Conservation (phyloP, 1,140 invertebrate genomes). For the Diabrotica virgifera region DNA sequence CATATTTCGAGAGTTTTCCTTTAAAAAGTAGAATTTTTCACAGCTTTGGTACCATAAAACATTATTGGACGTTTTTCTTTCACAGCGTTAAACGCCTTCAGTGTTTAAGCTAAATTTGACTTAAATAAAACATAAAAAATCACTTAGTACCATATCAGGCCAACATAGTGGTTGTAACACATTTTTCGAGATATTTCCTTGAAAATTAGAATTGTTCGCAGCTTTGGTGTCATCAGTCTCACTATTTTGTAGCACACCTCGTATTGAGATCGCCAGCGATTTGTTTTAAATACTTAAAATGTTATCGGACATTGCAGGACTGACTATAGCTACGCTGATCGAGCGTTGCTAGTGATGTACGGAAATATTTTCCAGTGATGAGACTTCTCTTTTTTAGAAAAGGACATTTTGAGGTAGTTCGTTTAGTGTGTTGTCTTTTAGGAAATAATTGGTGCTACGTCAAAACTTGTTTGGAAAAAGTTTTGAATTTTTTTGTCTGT, state of each 20-base stretch:
- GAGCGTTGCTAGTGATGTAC: not conserved
- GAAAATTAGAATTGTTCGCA: not conserved
- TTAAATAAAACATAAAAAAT: no score
- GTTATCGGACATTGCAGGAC: not conserved
- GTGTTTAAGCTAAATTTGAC: no score
- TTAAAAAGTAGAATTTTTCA: no score
- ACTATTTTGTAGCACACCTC: no score
- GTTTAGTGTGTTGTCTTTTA: not conserved
- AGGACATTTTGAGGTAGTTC: not conserved
- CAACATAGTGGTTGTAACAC: no score
- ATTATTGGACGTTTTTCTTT: no score
- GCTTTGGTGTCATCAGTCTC: not conserved
- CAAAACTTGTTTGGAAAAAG: not conserved
- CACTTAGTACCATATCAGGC: no score
- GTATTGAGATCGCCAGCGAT: not conserved
- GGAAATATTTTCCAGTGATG: not conserved
- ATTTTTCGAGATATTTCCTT: no score
- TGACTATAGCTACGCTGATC: not conserved
- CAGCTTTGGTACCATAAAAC: no score
- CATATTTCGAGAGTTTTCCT: no score
- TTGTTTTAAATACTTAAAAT: not conserved
- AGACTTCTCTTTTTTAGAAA: not conserved
- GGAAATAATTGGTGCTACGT: not conserved
- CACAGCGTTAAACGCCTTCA: no score
- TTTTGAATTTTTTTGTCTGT: no score